Percentiles rank a stretch among this genome's conserved stretches.
Conservation (phyloP, 2,797 vertebrate species). For the Poecilia velifera region DNA sequence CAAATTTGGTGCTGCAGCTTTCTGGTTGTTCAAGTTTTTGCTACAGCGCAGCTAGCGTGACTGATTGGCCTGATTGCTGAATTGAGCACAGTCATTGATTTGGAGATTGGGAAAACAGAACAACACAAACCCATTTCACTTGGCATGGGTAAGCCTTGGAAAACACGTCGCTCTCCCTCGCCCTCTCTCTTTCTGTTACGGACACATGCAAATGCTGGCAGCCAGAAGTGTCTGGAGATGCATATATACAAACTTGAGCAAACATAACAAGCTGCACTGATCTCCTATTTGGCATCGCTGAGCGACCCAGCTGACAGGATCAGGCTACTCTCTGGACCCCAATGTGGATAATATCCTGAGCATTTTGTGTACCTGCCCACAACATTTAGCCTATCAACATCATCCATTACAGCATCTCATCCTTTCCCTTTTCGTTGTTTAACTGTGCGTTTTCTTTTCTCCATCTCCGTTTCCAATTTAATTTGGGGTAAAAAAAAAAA, state of each 20-base stretch:
- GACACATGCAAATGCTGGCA: slow-evolving; percentile 49
- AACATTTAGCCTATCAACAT: slow-evolving; percentile 20
- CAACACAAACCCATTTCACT: slow-evolving; percentile 49
- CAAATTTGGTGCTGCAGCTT: slow-evolving; percentile 28
- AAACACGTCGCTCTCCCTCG: slow-evolving; percentile 20
- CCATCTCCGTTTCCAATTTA: slow-evolving; percentile 44
- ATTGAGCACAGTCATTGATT: slow-evolving; percentile 63
- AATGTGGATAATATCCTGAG: slow-evolving; percentile 38
- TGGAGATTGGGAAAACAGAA: slow-evolving; percentile 45
- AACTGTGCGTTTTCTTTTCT: slow-evolving; percentile 22
- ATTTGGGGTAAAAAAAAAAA: slow-evolving; percentile 39
- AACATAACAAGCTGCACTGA: slow-evolving; percentile 66
- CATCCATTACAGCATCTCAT: slow-evolving; percentile 32
- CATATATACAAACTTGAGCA: slow-evolving; percentile 25
- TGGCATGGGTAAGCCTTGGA: slow-evolving; percentile 59
- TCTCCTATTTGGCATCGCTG: slow-evolving; percentile 74
- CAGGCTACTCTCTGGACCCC: slow-evolving; percentile 53
- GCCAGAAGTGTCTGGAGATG: slow-evolving; percentile 59
- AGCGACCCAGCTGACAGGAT: slow-evolving; percentile 63
- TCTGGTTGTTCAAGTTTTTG: slow-evolving; percentile 39
- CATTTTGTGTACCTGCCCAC: slow-evolving; percentile 13
- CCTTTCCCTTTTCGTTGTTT: slow-evolving; percentile 25
- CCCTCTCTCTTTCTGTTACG: neutral
- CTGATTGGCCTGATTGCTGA: slow-evolving; percentile 59
- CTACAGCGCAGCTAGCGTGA: slow-evolving; percentile 39